Base-by-base conservation (phyloP, 2,113 vertebrate genomes). In the Entelurus aequoreus region DNA sequence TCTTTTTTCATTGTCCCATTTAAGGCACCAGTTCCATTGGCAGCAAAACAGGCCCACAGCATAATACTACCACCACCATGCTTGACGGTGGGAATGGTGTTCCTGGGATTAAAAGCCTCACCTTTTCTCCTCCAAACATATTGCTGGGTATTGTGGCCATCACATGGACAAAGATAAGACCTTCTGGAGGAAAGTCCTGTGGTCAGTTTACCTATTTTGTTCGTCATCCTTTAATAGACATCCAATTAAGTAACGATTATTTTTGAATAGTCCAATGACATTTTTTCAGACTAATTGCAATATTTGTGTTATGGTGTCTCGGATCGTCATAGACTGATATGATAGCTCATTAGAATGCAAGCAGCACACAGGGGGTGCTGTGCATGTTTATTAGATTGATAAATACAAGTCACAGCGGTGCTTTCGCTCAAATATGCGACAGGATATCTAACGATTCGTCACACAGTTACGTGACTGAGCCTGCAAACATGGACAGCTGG, bases 261-360 rank as follows among this genome's bases (percentile, higher is more conserved):
- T 49, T 38, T 53, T 66, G 68, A 54, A 77, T 71, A 76, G 70
- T 69, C 55, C 77, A 28, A 28, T 57, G 65, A 55, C 86, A 72
- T 63, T 77, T 74, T 80, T 81, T 9, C 4, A 77, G 86, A 83
- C 83, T 79, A 83, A 82, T 69, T 54, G 12, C 48, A 68, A 80
- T 83, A 71, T 84, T 78, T 82, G 69, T 64, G 65, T 51, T 28
- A 36, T 83, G 63, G 72, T 70, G 83, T 87, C 82, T 75, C 48
- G 36, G 74, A 71, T 69, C 50, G 52, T 13, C 21, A 56, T 78
- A 66, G 88, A 68, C 77, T 74, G 60, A 69, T 47, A 36, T 80
- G 80, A 82, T 77, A 66, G 75, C 78, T 89, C 83, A 87, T 87
- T 89, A 87, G 79, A 54, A 80, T 79, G 75, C 83, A 77, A 81